A percentile compares a stretch with the other conserved stretches of the same genome.
phyloP scores from a whole-genome alignment of 2,113 vertebrate species.

The Pygoscelis antarcticus region DNA sequence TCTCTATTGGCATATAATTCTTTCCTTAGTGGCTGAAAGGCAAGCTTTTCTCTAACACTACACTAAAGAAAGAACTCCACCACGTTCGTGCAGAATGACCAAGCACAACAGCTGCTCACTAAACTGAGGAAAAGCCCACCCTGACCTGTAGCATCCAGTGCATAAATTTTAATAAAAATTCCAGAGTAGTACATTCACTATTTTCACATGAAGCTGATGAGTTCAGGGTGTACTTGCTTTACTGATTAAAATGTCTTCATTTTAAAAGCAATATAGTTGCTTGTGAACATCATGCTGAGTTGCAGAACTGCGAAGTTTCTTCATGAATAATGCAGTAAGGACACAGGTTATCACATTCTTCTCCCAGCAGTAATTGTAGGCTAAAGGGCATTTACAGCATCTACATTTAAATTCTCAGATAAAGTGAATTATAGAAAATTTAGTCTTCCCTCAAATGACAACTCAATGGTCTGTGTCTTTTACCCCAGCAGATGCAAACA shows the following conservation, averaged over 20 bases:
- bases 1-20: slow-evolving; percentile 2
- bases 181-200: not conserved
- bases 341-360: not conserved
- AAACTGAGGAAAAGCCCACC: not conserved
- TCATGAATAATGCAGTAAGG: not conserved
- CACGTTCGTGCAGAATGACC: fast-evolving
- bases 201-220: not conserved
- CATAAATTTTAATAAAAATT: not conserved
- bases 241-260: not conserved
- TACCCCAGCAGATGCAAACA: not conserved
- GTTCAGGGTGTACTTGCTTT: not conserved
- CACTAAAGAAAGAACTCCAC: not conserved
- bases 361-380: not conserved
- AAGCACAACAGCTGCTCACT: not conserved
- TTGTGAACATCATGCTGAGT: not conserved
- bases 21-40: not conserved
- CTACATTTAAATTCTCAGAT: slow-evolving; percentile 15
- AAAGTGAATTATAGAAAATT: not conserved
- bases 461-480: not conserved
- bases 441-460: not conserved
- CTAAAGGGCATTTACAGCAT: not conserved
- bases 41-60: not conserved
- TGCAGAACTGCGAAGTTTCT: not conserved
- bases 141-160: not conserved
- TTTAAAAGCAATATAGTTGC: not conserved